Evolutionary conservation across 2,113 vertebrate species (phyloP), one percentile per base, ranked within the genome.

Genomic region (Mastomys natalensis): DNA sequence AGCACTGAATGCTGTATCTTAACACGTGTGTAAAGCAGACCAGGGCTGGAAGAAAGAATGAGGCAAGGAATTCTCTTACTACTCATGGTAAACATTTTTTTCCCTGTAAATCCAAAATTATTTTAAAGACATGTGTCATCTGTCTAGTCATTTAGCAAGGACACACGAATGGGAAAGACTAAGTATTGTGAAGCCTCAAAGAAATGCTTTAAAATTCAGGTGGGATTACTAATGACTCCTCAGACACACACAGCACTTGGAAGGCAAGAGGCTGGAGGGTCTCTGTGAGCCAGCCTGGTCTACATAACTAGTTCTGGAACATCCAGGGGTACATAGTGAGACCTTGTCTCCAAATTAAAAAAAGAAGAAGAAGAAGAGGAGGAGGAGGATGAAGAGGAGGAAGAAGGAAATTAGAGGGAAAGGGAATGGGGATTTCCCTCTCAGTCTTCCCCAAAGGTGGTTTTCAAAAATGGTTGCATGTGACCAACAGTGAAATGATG

Each of bases 401-500:
- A 43, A 11, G 72, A 22, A 45, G 4, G 29, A 45, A 45, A 34
- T 66, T 66, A 34, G 31, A 2, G 31, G 66, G 5, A 34, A 34
- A 34, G 31, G 66, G 31, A 68, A 2, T 7, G 31, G 16, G 62
- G 48, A 53, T 94, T 94, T 96, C 62, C 93, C 62, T 94, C 58
- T 91, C 37, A 62, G n/a, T 94, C 51, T 93, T 89, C 15, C 95
- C 93, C 87, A 80, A 43, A 96, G 87, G 55, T 48, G n/a, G 78
- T 87, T 95, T 96, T 94, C 2, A 72, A 95, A 95, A 96, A 95
- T 97, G 89, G 74, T 43, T 74, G 70, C 87, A 66, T 97, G 95
- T 96, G 95, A 87, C 94, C 95, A 90, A 70, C 89, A 93, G 91
- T 94, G 87, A 96, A 93, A 58, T 91, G 78, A 68, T 96, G 87